Evolutionary conservation across 2,888 invertebrate genomes (phyloP), one percentile per base, ranked within the genome.

Genomic region (Trichacis sp.): DNA sequence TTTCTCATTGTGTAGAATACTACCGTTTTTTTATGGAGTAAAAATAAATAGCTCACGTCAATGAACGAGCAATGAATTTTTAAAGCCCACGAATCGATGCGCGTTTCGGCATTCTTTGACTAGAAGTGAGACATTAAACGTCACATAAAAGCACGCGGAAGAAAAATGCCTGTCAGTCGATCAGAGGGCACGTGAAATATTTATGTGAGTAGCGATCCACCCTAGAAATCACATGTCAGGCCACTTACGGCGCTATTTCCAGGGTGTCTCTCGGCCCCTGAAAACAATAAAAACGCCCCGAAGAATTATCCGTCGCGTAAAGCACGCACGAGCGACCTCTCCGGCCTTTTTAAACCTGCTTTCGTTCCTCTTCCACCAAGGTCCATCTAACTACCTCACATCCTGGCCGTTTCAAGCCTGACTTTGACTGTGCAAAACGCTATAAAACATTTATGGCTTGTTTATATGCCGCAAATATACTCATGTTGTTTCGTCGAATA

Each of bases 391-490:
- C 43, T 43, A 43, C n/a, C 43, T 2, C 11, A 8, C 9, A 2
- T 43, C 18, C 18, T 43, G 43, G 43, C 43, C 19, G 18, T 19
- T 43, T 43, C 43, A 19, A 43, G 15, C 43, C 43, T 11, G 17
- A 40, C 40, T 12, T 17, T 43, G 43, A 19, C 43, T 43, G 20
- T 29, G 55, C 58, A 38, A 61, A 70, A 67, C 68, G 69, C 72
- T 74, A 76, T 77, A 77, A 77, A 77, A 77, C 73, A 73, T 77
- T 77, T 77, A 77, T 75, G 75, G 74, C 77, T 77, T 77, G 76
- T 77, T 77, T 77, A 77, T 76, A 74, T 71, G 70, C 72, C 71
- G 69, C 56, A 33, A 33, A 33, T 33, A 20, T n/a, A n/a, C 8
- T 33, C 33, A 2, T n/a, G 33, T n/a, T n/a, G 33, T 33, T 9